Evolutionary conservation across 2,888 invertebrate species (phyloP), one percentile per base, ranked within the genome.

Genomic region (Pilophorus perplexus): DNA sequence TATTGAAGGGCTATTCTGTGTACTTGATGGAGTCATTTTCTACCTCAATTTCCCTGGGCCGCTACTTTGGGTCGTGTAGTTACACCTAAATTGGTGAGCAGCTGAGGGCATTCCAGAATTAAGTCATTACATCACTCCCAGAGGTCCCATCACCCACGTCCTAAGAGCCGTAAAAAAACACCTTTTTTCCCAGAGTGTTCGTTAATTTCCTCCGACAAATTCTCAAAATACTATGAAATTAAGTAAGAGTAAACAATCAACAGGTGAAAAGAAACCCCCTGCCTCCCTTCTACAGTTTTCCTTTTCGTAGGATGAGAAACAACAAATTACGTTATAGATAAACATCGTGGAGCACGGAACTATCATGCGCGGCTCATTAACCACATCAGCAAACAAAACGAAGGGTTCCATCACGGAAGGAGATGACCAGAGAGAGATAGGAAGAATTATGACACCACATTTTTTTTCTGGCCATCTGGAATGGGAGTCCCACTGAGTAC

Each of bases 351-450:
- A 22, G n/a, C n/a, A n/a, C n/a, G 16, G 12, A 50, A 38, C 28
- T 50, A 50, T 64, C 59, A 59, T 14, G 25, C 37, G 48, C 48
- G 64, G 48, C 64, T 52, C 64, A 64, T 64, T 64, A 64, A 48
- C 48, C 50, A 14, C 64, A 50, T 64, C 64, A 38, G 48, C 37
- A 64, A 64, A 64, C 64, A 64, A 64, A 64, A 64, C 64, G 64
- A 23, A 33, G 50, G 50, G 37, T 20, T 5, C 37, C 50, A 50
- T 64, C 64, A 48, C 50, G 50, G 46, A 59, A 59, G 44, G 44
- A 59, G 59, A 59, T 59, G 59, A 25, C 44, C 42, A 23, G 40
- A n/a, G 59, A 23, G 14, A 59, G 59, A 59, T 59, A 59, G 23
- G 14, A 38, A 25, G 64, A 64, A 50, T 64, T 64, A 64, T 64